phyloP scores from a whole-genome alignment of 2,888 invertebrate species.

The Amorpha juglandis region DNA sequence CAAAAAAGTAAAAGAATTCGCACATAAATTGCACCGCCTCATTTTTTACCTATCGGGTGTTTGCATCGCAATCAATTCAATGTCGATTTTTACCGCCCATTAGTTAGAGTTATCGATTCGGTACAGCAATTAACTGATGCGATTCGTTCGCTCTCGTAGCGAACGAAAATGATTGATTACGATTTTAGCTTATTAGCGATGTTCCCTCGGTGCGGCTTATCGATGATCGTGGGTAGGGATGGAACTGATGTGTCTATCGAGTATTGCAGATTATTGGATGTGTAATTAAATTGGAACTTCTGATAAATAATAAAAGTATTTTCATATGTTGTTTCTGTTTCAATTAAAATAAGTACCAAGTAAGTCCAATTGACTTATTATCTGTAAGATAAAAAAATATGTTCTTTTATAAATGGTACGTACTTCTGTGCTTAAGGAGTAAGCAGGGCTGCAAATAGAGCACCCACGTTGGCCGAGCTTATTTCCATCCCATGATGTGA shows the following conservation, averaged over 20 bases:
- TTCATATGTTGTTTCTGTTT: no score
- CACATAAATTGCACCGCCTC: constrained; percentile 44
- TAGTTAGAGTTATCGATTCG: constrained; percentile 67
- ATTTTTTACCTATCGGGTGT: constrained; percentile 42
- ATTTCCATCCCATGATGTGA: no score
- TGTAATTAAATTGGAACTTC: no score
- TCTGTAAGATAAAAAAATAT: no score
- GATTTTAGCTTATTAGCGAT: constrained; percentile 58
- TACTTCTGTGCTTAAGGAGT: no score
- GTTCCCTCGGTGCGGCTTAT: constrained; percentile 45
- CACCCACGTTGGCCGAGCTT: no score
- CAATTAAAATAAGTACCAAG: no score
- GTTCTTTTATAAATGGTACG: no score
- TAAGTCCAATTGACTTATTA: no score
- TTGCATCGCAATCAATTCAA: constrained; percentile 62
- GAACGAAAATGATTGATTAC: constrained; percentile 76
- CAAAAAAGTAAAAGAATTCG: constrained; percentile 34
- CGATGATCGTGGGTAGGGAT: constrained; percentile 36
- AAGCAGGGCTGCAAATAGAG: no score
- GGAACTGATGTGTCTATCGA: neutral
- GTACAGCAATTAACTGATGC: constrained; percentile 70
- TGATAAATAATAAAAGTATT: no score
- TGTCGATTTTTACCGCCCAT: constrained; percentile 66
- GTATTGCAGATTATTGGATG: neutral
- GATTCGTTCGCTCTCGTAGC: constrained; percentile 44